A percentile compares a stretch with the other conserved stretches of the same genome.
Evolutionary conservation across 2,888 invertebrate genomes (phyloP).

Genomic region (Plemyria rubiginata): DNA sequence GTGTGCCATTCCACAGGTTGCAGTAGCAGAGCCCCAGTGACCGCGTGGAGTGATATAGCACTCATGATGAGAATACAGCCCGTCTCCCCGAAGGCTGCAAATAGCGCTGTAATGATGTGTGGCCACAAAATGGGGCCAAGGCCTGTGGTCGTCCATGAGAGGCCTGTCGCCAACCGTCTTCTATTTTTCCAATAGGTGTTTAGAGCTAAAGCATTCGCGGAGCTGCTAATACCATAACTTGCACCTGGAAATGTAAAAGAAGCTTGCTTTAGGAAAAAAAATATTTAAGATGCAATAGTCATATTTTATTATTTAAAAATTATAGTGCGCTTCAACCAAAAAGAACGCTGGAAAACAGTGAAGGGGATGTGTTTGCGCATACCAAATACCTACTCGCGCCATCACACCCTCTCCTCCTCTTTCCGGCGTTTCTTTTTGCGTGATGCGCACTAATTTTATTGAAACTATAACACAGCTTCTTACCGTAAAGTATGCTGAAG

Average conservation of each 20-base stretch:
- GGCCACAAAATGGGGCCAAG: constrained; percentile 90
- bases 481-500: constrained; percentile 89
- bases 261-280: too few species aligned
- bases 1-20: constrained; percentile 91
- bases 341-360: too few species aligned
- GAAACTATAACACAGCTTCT: too few species aligned
- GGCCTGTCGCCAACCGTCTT: constrained; percentile 88
- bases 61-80: constrained; percentile 88
- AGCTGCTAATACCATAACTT: constrained; percentile 87
- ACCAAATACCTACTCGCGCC: too few species aligned
- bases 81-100: constrained; percentile 86
- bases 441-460: too few species aligned
- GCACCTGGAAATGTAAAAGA: constrained; percentile 73
- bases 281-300: neutral
- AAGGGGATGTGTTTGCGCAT: too few species aligned
- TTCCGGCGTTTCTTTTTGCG: too few species aligned
- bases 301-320: neutral
- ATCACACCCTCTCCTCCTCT: too few species aligned
- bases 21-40: constrained; percentile 87
- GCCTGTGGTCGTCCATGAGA: constrained; percentile 89
- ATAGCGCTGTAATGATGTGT: constrained; percentile 87
- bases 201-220: constrained; percentile 88
- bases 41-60: constrained; percentile 87
- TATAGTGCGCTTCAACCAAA: too few species aligned
- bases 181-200: constrained; percentile 90